Evolutionary conservation across 2,888 invertebrate genomes (phyloP).

Genomic region (Spodoptera littoralis): DNA sequence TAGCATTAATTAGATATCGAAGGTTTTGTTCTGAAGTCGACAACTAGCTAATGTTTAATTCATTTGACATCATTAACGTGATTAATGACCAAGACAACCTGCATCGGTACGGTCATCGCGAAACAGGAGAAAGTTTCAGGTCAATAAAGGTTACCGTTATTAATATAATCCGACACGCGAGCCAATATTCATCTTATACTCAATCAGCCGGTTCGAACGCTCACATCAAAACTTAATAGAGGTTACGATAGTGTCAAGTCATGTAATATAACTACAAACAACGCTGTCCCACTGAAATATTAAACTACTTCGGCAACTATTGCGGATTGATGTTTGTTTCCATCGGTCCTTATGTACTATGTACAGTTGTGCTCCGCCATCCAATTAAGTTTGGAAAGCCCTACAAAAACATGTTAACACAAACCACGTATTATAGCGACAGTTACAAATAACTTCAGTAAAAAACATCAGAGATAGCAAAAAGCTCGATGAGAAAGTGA

Average conservation of each 20-base stretch:
- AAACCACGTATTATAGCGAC: constrained; percentile 48
- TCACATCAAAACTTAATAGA: constrained; percentile 44
- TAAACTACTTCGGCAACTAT: constrained; percentile 18
- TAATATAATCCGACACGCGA: constrained; percentile 69
- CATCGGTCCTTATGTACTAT: not conserved
- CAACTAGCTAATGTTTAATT: constrained; percentile 59
- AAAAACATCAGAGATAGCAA: constrained; percentile 54
- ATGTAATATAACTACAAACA: constrained; percentile 44
- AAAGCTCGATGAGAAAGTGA: constrained; percentile 59
- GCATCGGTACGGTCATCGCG: constrained; percentile 54
- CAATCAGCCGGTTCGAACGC: constrained; percentile 40
- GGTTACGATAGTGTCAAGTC: constrained; percentile 51
- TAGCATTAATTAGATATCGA: constrained; percentile 47
- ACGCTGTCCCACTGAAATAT: constrained; percentile 39
- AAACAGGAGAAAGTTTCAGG: constrained; percentile 70
- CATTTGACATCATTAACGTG: constrained; percentile 66
- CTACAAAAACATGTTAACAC: constrained; percentile 26
- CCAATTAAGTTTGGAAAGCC: constrained; percentile 24
- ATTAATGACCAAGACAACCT: constrained; percentile 62
- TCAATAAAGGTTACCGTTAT: constrained; percentile 65
- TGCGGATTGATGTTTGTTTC: constrained; percentile 1
- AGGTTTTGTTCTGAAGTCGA: constrained; percentile 53
- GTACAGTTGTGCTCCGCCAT: not conserved
- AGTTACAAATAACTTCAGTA: constrained; percentile 55
- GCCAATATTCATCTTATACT: constrained; percentile 62